Evolutionary conservation across 1,140 invertebrate genomes (phyloP).

Genomic region (Trichonephila clavipes): DNA sequence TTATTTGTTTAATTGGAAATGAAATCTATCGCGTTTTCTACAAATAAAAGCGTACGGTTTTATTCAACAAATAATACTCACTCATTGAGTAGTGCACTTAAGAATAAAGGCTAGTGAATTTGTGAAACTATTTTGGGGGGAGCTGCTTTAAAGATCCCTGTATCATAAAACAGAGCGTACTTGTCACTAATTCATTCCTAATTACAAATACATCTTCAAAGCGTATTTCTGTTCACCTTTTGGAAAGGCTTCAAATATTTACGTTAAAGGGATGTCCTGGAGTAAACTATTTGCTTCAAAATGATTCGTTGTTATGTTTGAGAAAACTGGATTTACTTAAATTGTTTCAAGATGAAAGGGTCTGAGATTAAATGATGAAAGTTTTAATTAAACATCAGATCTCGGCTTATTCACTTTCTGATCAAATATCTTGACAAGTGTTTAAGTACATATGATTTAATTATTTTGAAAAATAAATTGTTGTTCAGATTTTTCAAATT

Average conservation of each 20-base stretch:
- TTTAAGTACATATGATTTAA: no score
- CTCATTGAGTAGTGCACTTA: background rate
- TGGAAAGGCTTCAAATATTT: background rate
- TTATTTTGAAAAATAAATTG: no score
- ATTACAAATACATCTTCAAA: slow-evolving; percentile 10
- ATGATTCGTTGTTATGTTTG: background rate
- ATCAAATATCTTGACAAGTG: no score
- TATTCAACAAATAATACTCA: background rate
- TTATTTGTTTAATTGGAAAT: background rate
- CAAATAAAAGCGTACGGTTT: background rate
- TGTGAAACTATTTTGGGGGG: background rate
- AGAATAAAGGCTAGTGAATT: background rate
- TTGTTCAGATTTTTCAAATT: no score
- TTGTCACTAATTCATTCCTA: background rate
- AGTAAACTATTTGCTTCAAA: background rate
- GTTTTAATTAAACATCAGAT: no score
- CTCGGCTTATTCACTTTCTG: no score
- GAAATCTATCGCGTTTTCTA: background rate
- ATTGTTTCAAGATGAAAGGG: background rate
- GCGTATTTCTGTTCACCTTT: background rate
- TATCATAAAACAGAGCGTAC: background rate
- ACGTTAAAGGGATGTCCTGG: background rate
- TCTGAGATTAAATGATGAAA: no score
- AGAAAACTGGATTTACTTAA: background rate
- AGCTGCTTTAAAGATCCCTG: background rate